Conservation (phyloP, 2,888 invertebrate genomes). For the Sialis fuliginosa region DNA sequence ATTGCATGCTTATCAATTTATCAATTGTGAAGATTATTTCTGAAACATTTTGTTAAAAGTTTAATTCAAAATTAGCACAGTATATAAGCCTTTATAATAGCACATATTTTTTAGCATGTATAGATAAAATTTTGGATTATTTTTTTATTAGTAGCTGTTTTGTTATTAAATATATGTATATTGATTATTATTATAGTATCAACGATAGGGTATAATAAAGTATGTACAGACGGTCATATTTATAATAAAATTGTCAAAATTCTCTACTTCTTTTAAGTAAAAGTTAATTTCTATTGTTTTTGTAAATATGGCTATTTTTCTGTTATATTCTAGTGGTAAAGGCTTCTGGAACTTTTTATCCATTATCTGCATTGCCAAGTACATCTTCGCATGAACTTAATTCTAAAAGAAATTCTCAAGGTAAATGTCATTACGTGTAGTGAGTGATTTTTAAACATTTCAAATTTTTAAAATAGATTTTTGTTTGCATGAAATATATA, state of each 20-base stretch:
- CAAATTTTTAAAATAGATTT: neutral
- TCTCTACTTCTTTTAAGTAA: neutral
- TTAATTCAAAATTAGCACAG: too few species aligned
- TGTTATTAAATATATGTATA: too few species aligned
- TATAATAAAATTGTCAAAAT: neutral
- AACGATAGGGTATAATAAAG: too few species aligned
- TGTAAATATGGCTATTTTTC: slow-evolving; percentile 7
- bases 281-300: neutral
- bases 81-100: too few species aligned
- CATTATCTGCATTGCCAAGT: slow-evolving; percentile 41
- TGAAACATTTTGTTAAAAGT: too few species aligned
- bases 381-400: slow-evolving; percentile 4
- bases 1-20: too few species aligned
- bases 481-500: neutral
- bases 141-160: too few species aligned
- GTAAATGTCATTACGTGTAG: neutral
- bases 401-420: slow-evolving; percentile 2
- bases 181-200: too few species aligned
- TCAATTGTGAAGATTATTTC: too few species aligned
- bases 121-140: too few species aligned
- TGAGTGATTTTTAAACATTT: neutral
- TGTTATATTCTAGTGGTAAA: slow-evolving; percentile 62
- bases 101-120: too few species aligned
- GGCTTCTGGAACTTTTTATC: slow-evolving; percentile 84
- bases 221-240: neutral